These are phyloP conservation scores for Phalacrocorax brasilianus DNA, from an alignment of 2,113 vertebrate species.

Conservation along the genomic window DNA sequence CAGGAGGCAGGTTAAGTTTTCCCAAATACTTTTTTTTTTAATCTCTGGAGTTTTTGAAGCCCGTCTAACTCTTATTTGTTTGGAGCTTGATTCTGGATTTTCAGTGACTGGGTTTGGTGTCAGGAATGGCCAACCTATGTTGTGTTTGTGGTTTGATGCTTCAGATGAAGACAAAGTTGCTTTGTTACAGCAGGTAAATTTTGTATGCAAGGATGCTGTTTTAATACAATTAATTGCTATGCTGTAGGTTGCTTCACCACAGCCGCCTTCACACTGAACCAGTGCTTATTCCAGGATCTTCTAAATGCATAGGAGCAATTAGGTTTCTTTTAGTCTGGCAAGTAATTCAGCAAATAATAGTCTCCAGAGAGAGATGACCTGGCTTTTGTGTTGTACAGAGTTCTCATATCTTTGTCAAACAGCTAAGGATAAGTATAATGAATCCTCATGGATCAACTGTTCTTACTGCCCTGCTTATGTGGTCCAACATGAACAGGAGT, in stretches of 20 bases:
- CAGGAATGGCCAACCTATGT: neutral
- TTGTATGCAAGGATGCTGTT: neutral
- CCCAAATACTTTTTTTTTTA: neutral
- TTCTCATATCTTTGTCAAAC: slow-evolving; percentile 22
- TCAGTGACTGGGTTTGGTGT: neutral
- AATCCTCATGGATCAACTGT: slow-evolving; percentile 2
- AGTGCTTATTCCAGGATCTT: neutral
- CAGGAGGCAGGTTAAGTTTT: neutral
- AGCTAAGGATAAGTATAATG: slow-evolving; percentile 21
- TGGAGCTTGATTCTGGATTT: neutral
- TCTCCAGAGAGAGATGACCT: slow-evolving; percentile 2
- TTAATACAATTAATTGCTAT: slow-evolving; percentile 9
- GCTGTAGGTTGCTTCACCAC: neutral
- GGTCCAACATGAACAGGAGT: neutral
- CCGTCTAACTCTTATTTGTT: neutral
- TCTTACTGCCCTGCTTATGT: neutral
- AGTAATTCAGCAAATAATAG: slow-evolving; percentile 45
- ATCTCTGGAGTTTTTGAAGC: neutral
- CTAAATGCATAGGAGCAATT: neutral
- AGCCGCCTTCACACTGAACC: neutral
- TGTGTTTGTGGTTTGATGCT: neutral
- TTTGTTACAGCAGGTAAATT: neutral
- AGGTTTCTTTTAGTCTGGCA: slow-evolving; percentile 11
- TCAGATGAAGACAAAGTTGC: neutral
- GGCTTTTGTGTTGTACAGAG: slow-evolving; percentile 35